Evolutionary conservation across 1,140 invertebrate species (phyloP).

Genomic region (Euwallacea fornicatus): DNA sequence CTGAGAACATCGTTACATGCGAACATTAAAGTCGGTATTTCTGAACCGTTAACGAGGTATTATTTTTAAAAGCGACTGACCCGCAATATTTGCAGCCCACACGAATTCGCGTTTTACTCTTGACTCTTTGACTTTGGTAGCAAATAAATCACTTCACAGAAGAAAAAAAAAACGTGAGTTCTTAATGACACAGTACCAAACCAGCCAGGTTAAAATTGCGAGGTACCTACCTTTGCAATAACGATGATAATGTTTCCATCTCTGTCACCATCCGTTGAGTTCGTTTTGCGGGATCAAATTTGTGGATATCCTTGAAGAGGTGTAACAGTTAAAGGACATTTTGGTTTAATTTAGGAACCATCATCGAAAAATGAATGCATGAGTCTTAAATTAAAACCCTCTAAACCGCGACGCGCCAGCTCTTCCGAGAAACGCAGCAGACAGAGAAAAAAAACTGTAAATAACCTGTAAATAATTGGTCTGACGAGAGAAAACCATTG

Average conservation of each 20-base stretch:
- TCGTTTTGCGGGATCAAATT: too few species aligned
- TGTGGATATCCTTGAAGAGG: too few species aligned
- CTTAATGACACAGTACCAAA: neutral
- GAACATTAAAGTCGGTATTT: slow-evolving; percentile 14
- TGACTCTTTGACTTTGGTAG: slow-evolving; percentile 16
- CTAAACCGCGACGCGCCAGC: neutral
- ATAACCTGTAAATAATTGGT: neutral
- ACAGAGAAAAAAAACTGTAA: neutral
- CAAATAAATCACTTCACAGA: slow-evolving; percentile 13
- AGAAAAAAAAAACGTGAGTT: slow-evolving; percentile 1
- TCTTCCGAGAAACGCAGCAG: neutral
- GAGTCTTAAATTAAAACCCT: too few species aligned
- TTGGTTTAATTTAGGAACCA: too few species aligned
- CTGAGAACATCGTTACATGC: too few species aligned
- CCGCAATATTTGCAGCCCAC: slow-evolving; percentile 19
- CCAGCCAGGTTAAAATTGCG: too few species aligned
- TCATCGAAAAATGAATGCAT: too few species aligned
- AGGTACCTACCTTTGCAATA: too few species aligned
- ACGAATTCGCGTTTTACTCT: slow-evolving; percentile 19
- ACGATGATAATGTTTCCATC: too few species aligned
- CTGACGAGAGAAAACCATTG: neutral
- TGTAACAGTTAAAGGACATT: too few species aligned
- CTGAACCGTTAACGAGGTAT: slow-evolving; percentile 27
- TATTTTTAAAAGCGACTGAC: slow-evolving; percentile 20
- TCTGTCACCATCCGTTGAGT: too few species aligned